phyloP scores from a whole-genome alignment of 2,888 invertebrate species.

The Diadegma fenestrale region DNA sequence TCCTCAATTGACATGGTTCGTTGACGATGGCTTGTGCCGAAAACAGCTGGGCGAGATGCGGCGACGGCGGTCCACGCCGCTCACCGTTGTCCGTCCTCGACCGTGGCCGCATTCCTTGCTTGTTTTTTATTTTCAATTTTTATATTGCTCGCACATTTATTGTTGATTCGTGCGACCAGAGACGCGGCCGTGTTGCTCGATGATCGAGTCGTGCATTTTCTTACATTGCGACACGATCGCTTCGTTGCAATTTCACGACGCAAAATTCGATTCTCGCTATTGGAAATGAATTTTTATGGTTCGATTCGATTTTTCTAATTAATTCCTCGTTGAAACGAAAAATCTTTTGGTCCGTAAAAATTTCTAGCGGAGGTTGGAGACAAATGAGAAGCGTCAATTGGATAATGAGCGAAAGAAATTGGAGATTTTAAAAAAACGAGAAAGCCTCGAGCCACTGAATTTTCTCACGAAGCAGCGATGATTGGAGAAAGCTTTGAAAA shows the following conservation, averaged over 20 bases:
- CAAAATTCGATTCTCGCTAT: not conserved
- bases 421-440: not conserved
- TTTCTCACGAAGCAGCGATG: not conserved
- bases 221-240: not conserved
- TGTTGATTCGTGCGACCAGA: not conserved
- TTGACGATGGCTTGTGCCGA: not conserved
- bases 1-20: not conserved
- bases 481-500: not conserved
- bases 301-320: not conserved
- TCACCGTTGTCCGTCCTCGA: conserved; percentile 2
- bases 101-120: conserved; percentile 63
- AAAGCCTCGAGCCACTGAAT: not conserved
- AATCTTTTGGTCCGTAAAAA: not conserved
- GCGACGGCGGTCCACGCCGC: not conserved
- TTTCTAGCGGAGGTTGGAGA: not conserved
- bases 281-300: not conserved
- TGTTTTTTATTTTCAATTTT: not conserved
- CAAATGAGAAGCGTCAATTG: not conserved
- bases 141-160: not conserved
- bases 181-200: not conserved
- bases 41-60: conserved; percentile 6
- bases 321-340: not conserved
- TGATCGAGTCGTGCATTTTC: not conserved
- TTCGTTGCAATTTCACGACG: not conserved
- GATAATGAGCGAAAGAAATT: not conserved